phyloP scores from a whole-genome alignment of 2,888 invertebrate species.

The Horisme vitalbata region DNA sequence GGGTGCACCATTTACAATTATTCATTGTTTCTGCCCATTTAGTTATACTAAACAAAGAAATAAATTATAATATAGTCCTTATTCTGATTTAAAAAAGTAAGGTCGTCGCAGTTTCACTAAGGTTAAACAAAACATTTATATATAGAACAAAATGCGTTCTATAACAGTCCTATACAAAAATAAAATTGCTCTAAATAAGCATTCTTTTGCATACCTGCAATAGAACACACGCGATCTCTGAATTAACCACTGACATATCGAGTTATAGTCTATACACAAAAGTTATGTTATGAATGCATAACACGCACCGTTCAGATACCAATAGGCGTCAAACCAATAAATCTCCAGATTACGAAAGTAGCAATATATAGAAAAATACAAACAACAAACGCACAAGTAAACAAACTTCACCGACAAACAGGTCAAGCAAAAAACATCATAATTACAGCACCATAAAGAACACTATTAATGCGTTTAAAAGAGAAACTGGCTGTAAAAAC shows the following conservation, averaged over 20 bases:
- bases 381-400: constrained; percentile 33
- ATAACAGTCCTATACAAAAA: not conserved
- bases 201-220: constrained; percentile 5
- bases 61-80: no score
- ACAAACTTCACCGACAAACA: constrained; percentile 33
- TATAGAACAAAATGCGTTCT: no score
- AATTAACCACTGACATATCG: constrained; percentile 9
- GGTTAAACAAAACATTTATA: no score
- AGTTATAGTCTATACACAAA: constrained; percentile 5
- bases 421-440: constrained; percentile 37
- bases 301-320: constrained; percentile 13
- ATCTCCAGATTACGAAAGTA: constrained; percentile 29
- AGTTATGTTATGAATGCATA: constrained; percentile 7
- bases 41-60: no score
- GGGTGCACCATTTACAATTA: no score
- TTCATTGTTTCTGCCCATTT: no score
- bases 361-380: constrained; percentile 24
- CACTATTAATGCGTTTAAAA: constrained; percentile 51
- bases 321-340: constrained; percentile 29
- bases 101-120: no score
- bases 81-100: no score
- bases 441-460: constrained; percentile 46
- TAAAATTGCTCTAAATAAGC: not conserved
- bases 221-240: constrained; percentile 7
- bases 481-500: constrained; percentile 66